Base-by-base conservation (phyloP, 2,888 invertebrate species). In the Lithophane semibrunnea region DNA sequence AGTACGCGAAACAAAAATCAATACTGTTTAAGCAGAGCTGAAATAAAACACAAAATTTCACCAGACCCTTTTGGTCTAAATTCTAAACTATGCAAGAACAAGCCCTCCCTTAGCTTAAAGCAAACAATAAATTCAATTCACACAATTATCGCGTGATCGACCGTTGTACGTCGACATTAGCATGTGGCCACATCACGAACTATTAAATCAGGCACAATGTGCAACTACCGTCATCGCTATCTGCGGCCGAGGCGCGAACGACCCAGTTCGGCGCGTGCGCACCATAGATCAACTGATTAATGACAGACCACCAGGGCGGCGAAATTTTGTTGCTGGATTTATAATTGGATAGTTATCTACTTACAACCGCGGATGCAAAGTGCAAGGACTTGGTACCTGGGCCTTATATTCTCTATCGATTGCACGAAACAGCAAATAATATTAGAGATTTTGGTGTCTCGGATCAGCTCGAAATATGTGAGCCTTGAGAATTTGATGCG, bases 241-340 rank as follows among this genome's bases (percentile, higher is more conserved):
- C 88, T 75, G 67, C 67, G 77, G 83, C 83, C 88, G 87, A 90
- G 91, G 91, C 90, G 91, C 91, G 88, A 90, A 90, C 91, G 92
- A 91, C 92, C 93, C 88, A 91, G 88, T 89, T 92, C 76, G 90
- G 92, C 93, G 93, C 94, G 94, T 93, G 94, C 94, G 80, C 79
- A 75, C 79, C 89, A 91, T 79, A 92, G 92, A 92, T 88, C 88
- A 88, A 86, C 80, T 82, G 84, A 88, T 88, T 88, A 88, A 87
- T 84, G 84, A 73, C 58, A 86, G 87, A 88, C 87, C 88, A 84
- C 88, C 88, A 74, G 81, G 66, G 65, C 73, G 66, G 65, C 75
- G 18, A 72, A 68, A 80, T 81, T 77, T 83, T 81, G 84, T 77
- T 63, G 18, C 66, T 42, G 16, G 52, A 74, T 85, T 87, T 80